Percentiles rank a stretch among this genome's conserved stretches.
Evolutionary conservation across 2,797 vertebrate species (phyloP).

Genomic region (Crocodylus rhombifer): DNA sequence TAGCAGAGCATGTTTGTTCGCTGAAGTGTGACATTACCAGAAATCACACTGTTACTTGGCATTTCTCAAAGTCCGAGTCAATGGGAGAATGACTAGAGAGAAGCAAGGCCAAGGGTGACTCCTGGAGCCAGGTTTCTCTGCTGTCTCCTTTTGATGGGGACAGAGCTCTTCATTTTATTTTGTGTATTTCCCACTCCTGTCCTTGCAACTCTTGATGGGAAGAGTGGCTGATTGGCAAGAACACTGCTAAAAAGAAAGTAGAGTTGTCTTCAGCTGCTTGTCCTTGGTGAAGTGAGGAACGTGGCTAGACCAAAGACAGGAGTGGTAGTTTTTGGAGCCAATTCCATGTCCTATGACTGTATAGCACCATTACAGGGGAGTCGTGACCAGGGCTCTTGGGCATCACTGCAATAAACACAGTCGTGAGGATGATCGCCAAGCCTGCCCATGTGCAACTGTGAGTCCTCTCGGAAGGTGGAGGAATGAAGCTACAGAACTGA

Average conservation of each 20-base stretch:
- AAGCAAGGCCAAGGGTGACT: neutral
- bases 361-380: neutral
- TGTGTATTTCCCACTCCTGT: neutral
- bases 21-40: neutral
- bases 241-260: neutral
- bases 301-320: rapidly evolving
- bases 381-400: neutral
- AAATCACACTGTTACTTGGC: neutral
- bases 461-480: neutral
- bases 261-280: rapidly evolving
- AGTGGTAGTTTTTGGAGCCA: neutral
- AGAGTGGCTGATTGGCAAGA: neutral
- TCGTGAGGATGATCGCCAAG: neutral
- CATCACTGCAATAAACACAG: neutral
- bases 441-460: neutral
- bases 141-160: neutral
- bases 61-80: neutral
- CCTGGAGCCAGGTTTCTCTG: neutral
- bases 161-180: neutral
- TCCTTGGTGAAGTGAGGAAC: neutral
- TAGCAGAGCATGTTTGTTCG: neutral
- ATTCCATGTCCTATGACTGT: neutral
- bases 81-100: rapidly evolving
- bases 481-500: neutral
- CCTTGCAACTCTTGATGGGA: neutral